Evolutionary conservation across 1,140 invertebrate species (phyloP).

Genomic region (Hesperophylax magnus): DNA sequence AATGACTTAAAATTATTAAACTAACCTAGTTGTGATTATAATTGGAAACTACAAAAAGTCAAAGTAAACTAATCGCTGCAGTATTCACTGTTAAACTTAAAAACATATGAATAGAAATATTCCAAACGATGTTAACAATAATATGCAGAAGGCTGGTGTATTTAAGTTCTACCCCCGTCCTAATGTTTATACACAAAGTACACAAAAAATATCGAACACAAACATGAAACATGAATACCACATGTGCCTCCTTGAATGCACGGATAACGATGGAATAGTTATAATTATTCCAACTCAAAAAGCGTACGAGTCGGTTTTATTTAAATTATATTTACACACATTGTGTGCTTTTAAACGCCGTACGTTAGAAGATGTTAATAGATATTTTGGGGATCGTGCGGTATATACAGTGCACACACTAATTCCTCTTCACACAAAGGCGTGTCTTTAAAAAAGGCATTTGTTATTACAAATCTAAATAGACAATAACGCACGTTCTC

Average conservation of each 20-base stretch:
- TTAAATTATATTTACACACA: constrained; percentile 38
- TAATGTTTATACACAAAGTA: no score
- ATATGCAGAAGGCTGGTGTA: no score
- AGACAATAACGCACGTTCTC: constrained; percentile 22
- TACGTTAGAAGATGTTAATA: constrained; percentile 4
- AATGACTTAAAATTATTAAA: no score
- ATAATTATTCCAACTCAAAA: constrained; percentile 19
- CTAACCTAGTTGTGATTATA: no score
- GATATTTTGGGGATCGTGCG: constrained; percentile 18
- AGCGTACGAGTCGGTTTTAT: constrained; percentile 20
- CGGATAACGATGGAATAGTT: neutral
- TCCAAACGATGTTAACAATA: no score
- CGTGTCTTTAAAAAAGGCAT: constrained; percentile 25
- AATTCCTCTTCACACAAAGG: constrained; percentile 37
- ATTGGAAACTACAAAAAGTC: no score
- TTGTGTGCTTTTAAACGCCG: constrained; percentile 20
- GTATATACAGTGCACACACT: neutral
- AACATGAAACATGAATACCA: neutral
- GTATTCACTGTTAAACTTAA: no score
- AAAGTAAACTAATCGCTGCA: no score
- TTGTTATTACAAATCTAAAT: constrained; percentile 38
- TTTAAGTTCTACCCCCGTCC: neutral
- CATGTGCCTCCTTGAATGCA: neutral
- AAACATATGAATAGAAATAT: no score
- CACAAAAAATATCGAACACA: neutral